A percentile compares a stretch with the other conserved stretches of the same genome.
Conservation (phyloP, 2,113 vertebrate genomes). For the Phainopepla nitens region DNA sequence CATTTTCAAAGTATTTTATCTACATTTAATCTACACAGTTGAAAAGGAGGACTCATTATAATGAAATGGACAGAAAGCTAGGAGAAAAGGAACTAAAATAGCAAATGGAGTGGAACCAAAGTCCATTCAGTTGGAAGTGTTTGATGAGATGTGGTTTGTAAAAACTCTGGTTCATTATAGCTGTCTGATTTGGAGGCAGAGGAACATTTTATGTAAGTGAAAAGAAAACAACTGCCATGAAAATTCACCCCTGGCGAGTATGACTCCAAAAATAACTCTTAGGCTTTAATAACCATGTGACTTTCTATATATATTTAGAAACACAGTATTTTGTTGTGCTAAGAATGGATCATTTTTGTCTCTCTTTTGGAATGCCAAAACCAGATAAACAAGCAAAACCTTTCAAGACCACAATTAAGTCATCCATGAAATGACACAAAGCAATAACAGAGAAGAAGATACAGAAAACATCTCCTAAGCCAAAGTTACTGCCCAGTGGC, state of each 20-base stretch:
- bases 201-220: neutral
- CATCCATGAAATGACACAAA: conserved; percentile 16
- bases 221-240: neutral
- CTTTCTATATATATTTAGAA: neutral
- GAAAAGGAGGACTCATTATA: neutral
- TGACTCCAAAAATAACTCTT: neutral
- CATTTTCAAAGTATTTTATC: conserved; percentile 15
- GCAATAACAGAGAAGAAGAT: neutral
- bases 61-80: neutral
- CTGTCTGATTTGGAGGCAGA: neutral
- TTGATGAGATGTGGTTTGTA: neutral
- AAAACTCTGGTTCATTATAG: neutral
- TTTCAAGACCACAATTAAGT: neutral
- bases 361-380: neutral
- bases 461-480: neutral
- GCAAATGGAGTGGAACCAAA: neutral
- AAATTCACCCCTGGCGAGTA: neutral
- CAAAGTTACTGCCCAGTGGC: neutral
- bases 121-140: neutral
- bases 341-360: neutral
- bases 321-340: neutral
- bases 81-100: neutral
- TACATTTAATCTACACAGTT: neutral
- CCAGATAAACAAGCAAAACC: neutral
- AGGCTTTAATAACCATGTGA: neutral